Base-by-base conservation (phyloP, 35 echinoderm and acorn worm species). In the Lytechinus variegatus region DNA sequence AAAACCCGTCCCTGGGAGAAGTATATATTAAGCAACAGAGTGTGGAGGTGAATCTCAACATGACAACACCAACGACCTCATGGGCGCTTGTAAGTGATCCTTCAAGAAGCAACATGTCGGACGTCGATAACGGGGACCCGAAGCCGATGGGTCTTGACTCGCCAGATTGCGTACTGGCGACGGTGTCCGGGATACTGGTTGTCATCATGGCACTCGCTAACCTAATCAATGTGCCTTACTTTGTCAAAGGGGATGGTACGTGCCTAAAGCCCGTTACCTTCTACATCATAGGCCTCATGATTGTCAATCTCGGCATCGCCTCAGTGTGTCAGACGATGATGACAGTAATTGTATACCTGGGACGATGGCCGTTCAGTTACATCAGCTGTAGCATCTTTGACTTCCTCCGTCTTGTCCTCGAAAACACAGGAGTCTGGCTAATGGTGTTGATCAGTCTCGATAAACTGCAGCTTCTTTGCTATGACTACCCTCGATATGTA, bases 391-490 rank as follows among this genome's bases (percentile, higher is more conserved):
- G 52, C 54, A 55, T 56, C 19, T 95, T 89, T 53, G 54, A 95
- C 95, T 95, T 87, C 55, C 29, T 95, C 19, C 33, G 95, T 0
- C 52, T 95, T 89, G 55, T 95, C 21, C 54, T 95, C 1, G 95
- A 95, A 27, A 95, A 89, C 21, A 89, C 86, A 9, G 95, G 95
- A 28, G 86, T 95, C 2, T 54, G 86, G 19, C 54, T 95, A 11
- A 89, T 87, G 19, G 13, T 95, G 8, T 29, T 95, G 71, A 95
- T 95, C 51, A 95, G 95, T 87, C 21, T 95, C 6, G 95, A 95
- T 87, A 95, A 87, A 55, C 87, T 53, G 16, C 95, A 87, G 54
- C 95, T 95, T 4, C 86, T 95, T 8, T 88, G 52, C 28, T 89
- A 52, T 5, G 86, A 95, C 55, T 95, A 87, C 86, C 86, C 51